Percentiles rank a stretch among this genome's conserved stretches.
Evolutionary conservation across 2,888 invertebrate species (phyloP).

Genomic region (Eupithecia inturbata): DNA sequence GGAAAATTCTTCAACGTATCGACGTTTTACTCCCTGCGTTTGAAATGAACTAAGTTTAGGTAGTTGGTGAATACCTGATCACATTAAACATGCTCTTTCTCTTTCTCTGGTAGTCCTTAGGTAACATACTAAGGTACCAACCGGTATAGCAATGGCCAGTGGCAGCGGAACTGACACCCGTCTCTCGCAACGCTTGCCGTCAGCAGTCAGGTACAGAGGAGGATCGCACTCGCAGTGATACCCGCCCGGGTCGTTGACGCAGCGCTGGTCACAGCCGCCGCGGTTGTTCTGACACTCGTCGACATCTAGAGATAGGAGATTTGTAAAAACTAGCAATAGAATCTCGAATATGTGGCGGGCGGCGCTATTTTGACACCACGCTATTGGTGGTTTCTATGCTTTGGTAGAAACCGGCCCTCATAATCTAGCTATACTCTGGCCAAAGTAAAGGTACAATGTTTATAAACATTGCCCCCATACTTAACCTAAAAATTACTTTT

Average conservation of each 20-base stretch:
- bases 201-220: conserved; percentile 81
- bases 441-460: too few relatives aligned
- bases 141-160: conserved; percentile 62
- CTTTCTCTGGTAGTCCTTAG: not conserved
- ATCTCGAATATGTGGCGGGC: not conserved
- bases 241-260: conserved; percentile 85
- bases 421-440: not conserved
- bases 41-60: too few relatives aligned
- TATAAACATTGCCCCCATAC: too few relatives aligned
- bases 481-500: too few relatives aligned
- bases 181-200: conserved; percentile 84
- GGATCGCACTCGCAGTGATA: conserved; percentile 84
- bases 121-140: conserved; percentile 39
- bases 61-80: too few relatives aligned
- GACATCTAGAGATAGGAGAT: conserved; percentile 67
- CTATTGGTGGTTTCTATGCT: not conserved
- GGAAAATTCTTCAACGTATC: too few relatives aligned
- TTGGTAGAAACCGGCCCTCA: not conserved
- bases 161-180: conserved; percentile 58
- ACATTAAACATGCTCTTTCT: too few relatives aligned
- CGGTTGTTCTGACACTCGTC: conserved; percentile 84
- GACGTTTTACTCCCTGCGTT: too few relatives aligned
- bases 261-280: conserved; percentile 86
- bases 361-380: not conserved
- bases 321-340: not conserved